Percentiles rank a stretch among this genome's conserved stretches.
Evolutionary conservation across 2,888 invertebrate species (phyloP).

Genomic region (Agrotis clavis): DNA sequence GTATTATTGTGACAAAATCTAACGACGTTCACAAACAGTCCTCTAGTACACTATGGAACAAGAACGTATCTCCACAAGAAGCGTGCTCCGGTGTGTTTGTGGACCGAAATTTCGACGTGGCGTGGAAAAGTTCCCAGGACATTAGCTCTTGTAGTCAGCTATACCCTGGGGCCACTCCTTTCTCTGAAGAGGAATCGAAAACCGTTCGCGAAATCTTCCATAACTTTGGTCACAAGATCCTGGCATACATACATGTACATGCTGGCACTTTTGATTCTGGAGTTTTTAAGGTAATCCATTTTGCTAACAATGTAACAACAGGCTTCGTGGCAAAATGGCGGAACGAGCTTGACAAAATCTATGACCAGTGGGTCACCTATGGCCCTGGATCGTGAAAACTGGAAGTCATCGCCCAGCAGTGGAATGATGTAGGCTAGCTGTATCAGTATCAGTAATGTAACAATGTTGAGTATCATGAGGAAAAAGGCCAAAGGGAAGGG

Average conservation of each 20-base stretch:
- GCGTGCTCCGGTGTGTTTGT: slow-evolving; percentile 80
- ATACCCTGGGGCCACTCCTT: slow-evolving; percentile 79
- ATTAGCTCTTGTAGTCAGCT: slow-evolving; percentile 78
- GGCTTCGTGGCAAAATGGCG: no score
- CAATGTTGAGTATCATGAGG: neutral
- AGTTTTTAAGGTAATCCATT: slow-evolving; percentile 73
- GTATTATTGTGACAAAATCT: neutral
- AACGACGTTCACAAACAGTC: neutral
- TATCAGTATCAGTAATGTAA: neutral
- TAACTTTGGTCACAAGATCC: slow-evolving; percentile 80
- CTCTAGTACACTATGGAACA: slow-evolving; percentile 64
- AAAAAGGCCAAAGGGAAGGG: neutral
- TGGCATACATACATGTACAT: slow-evolving; percentile 82
- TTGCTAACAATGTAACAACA: neutral
- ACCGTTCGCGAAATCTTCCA: slow-evolving; percentile 80
- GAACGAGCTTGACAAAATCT: no score
- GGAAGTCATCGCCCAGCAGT: no score
- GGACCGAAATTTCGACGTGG: slow-evolving; percentile 85
- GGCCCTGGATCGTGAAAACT: no score
- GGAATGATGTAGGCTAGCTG: no score
- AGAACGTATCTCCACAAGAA: slow-evolving; percentile 80
- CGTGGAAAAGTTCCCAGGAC: slow-evolving; percentile 71
- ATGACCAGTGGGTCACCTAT: no score
- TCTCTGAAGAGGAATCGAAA: slow-evolving; percentile 82
- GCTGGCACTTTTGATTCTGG: slow-evolving; percentile 65